These are phyloP conservation scores for Lymantria monacha DNA, from an alignment of 2,888 invertebrate species.

Conservation along the genomic window DNA sequence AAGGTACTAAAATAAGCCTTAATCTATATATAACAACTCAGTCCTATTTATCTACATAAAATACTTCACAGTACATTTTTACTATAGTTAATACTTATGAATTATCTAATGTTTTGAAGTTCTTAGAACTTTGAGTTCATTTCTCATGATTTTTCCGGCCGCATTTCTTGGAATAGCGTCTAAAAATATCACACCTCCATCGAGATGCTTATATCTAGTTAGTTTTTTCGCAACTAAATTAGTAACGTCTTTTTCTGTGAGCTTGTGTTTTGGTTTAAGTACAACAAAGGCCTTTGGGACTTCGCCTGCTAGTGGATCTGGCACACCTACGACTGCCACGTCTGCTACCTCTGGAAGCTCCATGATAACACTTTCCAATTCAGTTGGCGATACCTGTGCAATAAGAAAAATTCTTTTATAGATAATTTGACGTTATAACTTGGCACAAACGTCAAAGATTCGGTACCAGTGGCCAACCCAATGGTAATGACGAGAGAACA, in stretches of 20 bases:
- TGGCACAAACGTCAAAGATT: too few species aligned
- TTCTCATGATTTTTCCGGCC: slow-evolving; percentile 89
- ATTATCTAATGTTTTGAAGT: slow-evolving; percentile 30
- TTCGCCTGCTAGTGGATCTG: slow-evolving; percentile 87
- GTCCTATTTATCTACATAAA: slow-evolving; percentile 30
- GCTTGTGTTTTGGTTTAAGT: slow-evolving; percentile 73
- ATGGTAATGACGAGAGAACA: too few species aligned
- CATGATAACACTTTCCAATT: slow-evolving; percentile 89
- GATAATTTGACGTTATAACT: too few species aligned
- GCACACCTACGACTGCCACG: slow-evolving; percentile 90
- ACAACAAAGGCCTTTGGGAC: slow-evolving; percentile 89
- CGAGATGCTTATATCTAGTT: slow-evolving; percentile 87
- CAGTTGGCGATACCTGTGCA: slow-evolving; percentile 91
- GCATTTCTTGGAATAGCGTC: slow-evolving; percentile 87
- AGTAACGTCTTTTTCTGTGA: slow-evolving; percentile 82
- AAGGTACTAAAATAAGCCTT: slow-evolving; percentile 27
- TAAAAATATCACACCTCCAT: slow-evolving; percentile 87
- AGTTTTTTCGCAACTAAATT: slow-evolving; percentile 84
- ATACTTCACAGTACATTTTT: slow-evolving; percentile 24
- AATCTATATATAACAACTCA: slow-evolving; percentile 28
- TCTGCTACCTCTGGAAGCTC: slow-evolving; percentile 88
- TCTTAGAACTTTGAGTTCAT: slow-evolving; percentile 83
- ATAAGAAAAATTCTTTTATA: background rate
- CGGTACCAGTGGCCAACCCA: too few species aligned
- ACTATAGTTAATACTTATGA: slow-evolving; percentile 21